Conservation (phyloP, 2,888 invertebrate genomes). For the Athalia circularis region DNA sequence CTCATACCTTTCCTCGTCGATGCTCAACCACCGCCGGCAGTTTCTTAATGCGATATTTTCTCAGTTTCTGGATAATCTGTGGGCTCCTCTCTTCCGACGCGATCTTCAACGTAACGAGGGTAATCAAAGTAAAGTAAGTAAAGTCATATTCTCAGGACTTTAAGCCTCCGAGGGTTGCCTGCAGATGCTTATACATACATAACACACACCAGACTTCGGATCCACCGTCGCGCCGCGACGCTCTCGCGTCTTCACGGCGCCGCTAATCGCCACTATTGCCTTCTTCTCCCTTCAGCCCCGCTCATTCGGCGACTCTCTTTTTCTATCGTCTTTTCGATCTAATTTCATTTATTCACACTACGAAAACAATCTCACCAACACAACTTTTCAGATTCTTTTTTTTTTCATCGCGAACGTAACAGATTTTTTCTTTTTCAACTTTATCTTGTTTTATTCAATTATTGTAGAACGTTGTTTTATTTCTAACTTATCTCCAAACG, state of each 20-base stretch:
- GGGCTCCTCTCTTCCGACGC: constrained; percentile 40
- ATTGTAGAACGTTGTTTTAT: no score
- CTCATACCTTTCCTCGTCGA: constrained; percentile 11
- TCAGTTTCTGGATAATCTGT: constrained; percentile 46
- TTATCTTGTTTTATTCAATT: no score
- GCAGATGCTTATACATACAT: background rate
- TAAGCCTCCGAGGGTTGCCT: background rate
- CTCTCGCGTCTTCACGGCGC: constrained; percentile 49
- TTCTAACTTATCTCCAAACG: no score
- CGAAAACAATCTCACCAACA: no score
- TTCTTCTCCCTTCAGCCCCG: constrained; percentile 1
- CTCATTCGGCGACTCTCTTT: background rate
- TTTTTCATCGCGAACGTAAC: no score
- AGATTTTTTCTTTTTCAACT: no score
- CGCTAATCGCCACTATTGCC: constrained; percentile 49
- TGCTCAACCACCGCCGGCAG: constrained; percentile 1
- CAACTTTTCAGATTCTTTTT: no score
- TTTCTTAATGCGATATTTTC: constrained; percentile 47
- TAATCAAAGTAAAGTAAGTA: constrained; percentile 42
- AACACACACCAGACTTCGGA: background rate
- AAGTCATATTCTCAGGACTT: constrained; percentile 44
- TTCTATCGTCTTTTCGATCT: background rate
- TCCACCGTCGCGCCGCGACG: background rate
- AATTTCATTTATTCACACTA: background rate
- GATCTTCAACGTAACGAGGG: constrained; percentile 43